A percentile compares a stretch with the other conserved stretches of the same genome.
Evolutionary conservation across 2,113 vertebrate species (phyloP).

Genomic region (Rhynchopsitta pachyrhyncha): DNA sequence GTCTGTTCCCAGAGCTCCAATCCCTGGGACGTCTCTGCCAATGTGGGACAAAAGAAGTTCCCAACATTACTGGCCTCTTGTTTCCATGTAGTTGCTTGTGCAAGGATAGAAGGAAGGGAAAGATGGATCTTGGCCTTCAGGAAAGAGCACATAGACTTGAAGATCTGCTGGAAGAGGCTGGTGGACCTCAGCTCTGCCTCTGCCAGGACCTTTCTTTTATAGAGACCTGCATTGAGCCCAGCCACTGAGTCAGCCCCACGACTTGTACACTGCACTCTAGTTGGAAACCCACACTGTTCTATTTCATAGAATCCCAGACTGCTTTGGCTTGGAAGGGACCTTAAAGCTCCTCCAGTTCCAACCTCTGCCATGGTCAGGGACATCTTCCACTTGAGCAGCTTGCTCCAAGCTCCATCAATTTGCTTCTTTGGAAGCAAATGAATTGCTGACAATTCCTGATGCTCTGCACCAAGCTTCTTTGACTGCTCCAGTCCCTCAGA

Average conservation of each 20-base stretch:
- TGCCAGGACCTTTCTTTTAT: neutral
- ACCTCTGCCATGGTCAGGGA: neutral
- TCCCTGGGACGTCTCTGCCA: neutral
- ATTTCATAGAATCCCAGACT: neutral
- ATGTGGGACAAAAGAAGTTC: fast-evolving
- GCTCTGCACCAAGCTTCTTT: neutral
- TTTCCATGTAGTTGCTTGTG: neutral
- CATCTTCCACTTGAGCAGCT: neutral
- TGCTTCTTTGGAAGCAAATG: neutral
- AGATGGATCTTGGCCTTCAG: neutral
- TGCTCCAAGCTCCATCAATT: neutral
- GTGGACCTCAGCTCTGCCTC: neutral
- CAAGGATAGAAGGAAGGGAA: neutral
- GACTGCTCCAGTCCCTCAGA: neutral
- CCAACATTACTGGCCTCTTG: neutral
- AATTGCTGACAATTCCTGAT: neutral
- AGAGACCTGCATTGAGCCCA: neutral
- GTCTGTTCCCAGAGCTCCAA: neutral
- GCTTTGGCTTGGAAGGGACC: neutral
- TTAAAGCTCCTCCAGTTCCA: neutral
- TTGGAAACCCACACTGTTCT: neutral
- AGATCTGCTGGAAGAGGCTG: neutral
- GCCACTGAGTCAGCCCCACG: neutral
- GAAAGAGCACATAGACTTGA: neutral
- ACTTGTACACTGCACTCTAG: no score